Evolutionary conservation across 2,888 invertebrate genomes (phyloP).

Genomic region (Ischnus inquisitorius): DNA sequence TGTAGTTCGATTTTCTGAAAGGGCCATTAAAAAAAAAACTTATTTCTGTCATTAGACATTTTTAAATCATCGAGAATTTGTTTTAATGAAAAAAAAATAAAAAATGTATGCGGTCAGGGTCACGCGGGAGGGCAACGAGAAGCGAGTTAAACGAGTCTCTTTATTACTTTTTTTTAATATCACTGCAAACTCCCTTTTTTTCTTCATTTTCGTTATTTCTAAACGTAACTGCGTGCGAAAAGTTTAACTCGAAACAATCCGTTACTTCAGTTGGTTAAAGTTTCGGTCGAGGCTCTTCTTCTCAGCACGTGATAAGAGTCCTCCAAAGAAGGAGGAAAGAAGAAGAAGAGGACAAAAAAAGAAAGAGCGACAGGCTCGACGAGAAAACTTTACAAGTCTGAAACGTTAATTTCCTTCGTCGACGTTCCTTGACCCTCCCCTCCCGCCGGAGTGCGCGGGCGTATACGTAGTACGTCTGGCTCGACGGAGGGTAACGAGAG

Average conservation of each 20-base stretch:
- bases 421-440: slow-evolving; percentile 65
- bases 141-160: too few species aligned
- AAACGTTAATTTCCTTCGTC: slow-evolving; percentile 66
- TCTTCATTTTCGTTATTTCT: neutral
- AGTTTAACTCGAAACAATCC: slow-evolving; percentile 10
- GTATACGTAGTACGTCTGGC: slow-evolving; percentile 53
- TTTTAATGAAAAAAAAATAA: too few species aligned
- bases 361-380: slow-evolving; percentile 16
- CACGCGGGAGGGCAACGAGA: too few species aligned
- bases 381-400: slow-evolving; percentile 60
- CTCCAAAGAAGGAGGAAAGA: slow-evolving; percentile 18
- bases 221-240: neutral
- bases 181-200: too few species aligned
- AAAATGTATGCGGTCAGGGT: too few species aligned
- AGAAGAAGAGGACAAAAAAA: neutral
- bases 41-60: too few species aligned
- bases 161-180: too few species aligned
- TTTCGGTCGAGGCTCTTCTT: neutral
- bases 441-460: neutral
- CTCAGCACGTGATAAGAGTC: slow-evolving; percentile 43
- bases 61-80: too few species aligned
- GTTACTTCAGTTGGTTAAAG: slow-evolving; percentile 14
- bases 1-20: too few species aligned
- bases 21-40: too few species aligned
- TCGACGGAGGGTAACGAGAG: slow-evolving; percentile 65